Conservation (phyloP, 2,797 vertebrate species). For the Fundulus diaphanus region DNA sequence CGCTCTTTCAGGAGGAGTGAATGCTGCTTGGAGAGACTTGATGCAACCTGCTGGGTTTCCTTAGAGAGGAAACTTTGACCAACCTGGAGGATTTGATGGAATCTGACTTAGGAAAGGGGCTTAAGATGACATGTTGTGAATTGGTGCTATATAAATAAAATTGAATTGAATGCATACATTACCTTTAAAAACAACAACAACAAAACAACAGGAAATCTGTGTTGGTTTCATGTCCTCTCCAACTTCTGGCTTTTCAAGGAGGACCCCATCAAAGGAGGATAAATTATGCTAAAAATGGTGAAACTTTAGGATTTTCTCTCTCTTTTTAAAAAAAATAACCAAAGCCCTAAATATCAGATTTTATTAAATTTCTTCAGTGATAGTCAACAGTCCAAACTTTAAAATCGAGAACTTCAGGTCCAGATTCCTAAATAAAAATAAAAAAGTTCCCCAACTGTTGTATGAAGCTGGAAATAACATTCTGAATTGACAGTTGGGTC, state of each 20-base stretch:
- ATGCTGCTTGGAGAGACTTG: too few species aligned
- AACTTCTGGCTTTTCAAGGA: background rate
- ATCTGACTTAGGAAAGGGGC: too few species aligned
- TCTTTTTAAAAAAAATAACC: too few species aligned
- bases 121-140: too few species aligned
- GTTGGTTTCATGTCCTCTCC: background rate
- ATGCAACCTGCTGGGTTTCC: too few species aligned
- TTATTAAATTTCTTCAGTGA: background rate
- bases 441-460: background rate
- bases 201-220: background rate
- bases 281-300: background rate
- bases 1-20: too few species aligned
- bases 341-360: background rate
- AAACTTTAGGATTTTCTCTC: too few species aligned
- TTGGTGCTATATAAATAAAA: too few species aligned
- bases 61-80: too few species aligned
- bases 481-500: background rate
- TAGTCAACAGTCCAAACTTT: background rate
- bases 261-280: background rate
- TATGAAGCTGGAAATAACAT: background rate
- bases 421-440: background rate
- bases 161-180: slow-evolving; percentile 1
- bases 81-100: too few species aligned
- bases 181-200: background rate
- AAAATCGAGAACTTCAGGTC: background rate